Conservation (phyloP, 2,113 vertebrate genomes). For the Cyphomyrus plagiostoma region DNA sequence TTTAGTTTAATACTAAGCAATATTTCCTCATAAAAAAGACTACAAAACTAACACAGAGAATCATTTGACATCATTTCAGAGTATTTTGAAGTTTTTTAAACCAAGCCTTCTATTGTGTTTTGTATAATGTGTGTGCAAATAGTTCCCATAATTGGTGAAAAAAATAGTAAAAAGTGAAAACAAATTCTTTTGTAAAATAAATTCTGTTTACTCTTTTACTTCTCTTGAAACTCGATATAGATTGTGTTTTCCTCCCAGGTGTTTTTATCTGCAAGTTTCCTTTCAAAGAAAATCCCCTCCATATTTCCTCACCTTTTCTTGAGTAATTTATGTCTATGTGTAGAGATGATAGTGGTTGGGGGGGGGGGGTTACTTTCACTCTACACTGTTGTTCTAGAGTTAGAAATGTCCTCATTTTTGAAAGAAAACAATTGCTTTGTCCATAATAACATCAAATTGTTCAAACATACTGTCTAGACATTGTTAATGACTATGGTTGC, state of each 20-base stretch:
- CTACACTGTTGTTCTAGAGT: background rate
- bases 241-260: background rate
- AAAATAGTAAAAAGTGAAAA: background rate
- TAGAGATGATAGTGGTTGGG: background rate
- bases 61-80: background rate
- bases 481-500: no score
- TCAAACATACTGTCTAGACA: no score
- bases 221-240: background rate
- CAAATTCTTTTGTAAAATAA: background rate
- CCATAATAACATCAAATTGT: background rate
- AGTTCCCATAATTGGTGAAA: background rate
- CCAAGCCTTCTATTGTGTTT: background rate
- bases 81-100: background rate
- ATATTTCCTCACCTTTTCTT: constrained; percentile 3
- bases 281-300: constrained; percentile 4
- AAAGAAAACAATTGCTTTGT: background rate
- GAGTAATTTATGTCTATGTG: background rate
- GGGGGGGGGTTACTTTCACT: background rate
- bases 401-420: background rate
- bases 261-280: constrained; percentile 1
- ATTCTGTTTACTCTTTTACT: background rate
- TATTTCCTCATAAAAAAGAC: background rate
- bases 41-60: background rate
- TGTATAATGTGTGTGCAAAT: background rate
- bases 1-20: background rate